These are phyloP conservation scores for Synanthedon formicaeformis DNA, from an alignment of 2,888 invertebrate genomes.

Conservation along the genomic window DNA sequence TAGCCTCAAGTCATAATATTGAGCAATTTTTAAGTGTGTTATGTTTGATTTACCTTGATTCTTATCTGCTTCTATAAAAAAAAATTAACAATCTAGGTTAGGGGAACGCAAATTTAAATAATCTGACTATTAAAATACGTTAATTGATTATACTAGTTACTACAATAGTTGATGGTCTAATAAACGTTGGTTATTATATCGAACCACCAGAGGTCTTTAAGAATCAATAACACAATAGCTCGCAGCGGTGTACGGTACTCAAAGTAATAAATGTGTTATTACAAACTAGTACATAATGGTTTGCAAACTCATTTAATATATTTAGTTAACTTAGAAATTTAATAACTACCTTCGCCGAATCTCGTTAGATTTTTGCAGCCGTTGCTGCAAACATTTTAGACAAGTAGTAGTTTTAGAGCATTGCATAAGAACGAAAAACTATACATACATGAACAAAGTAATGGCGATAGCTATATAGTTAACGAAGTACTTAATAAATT, in stretches of 20 bases:
- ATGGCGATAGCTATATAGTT: no score
- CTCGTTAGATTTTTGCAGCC: no score
- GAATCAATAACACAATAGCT: slow-evolving; percentile 8
- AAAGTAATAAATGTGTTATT: neutral
- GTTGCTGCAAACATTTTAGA: no score
- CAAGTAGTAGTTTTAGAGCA: no score
- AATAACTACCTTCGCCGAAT: no score
- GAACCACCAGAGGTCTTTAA: neutral
- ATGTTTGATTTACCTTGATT: slow-evolving; percentile 42
- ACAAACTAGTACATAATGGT: neutral
- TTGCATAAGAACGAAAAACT: no score
- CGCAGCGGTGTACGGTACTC: slow-evolving; percentile 5
- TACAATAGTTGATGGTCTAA: neutral
- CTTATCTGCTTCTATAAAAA: slow-evolving; percentile 24
- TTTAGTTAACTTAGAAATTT: no score
- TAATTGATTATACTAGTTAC: neutral
- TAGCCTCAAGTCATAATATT: no score
- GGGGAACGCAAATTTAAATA: neutral
- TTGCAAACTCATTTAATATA: slow-evolving; percentile 7
- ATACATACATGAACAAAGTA: no score
- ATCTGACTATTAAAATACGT: neutral
- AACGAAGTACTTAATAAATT: no score
- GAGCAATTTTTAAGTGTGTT: neutral
- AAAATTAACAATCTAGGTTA: slow-evolving; percentile 1
- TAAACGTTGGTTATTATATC: neutral